These are phyloP conservation scores for Leptinotarsa lineolata DNA, from an alignment of 1,140 invertebrate species.

Conservation along the genomic window DNA sequence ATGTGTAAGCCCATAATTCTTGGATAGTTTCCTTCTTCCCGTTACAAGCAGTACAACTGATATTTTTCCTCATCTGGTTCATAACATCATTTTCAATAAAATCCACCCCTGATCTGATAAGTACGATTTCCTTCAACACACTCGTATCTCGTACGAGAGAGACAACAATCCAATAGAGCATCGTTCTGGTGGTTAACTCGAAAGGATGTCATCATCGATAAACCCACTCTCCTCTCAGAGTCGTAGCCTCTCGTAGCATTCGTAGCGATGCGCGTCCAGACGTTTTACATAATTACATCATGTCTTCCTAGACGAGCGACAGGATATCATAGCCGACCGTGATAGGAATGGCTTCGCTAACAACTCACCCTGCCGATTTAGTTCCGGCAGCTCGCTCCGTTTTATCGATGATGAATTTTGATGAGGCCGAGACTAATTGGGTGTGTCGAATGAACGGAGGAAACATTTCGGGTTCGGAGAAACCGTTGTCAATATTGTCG, in stretches of 20 bases:
- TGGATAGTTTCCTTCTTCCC: too few relatives aligned
- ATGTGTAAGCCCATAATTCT: too few relatives aligned
- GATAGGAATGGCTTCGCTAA: conserved; percentile 7
- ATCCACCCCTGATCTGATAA: too few relatives aligned
- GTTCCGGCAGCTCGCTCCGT: background rate
- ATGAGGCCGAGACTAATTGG: background rate
- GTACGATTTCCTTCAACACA: too few relatives aligned
- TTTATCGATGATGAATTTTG: conserved; percentile 1
- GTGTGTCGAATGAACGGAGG: background rate
- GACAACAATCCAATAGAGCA: background rate
- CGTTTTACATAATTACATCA: conserved; percentile 39
- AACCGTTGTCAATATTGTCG: conserved; percentile 5
- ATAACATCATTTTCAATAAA: too few relatives aligned
- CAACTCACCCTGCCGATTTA: background rate
- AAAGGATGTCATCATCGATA: conserved; percentile 2
- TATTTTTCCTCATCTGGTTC: too few relatives aligned
- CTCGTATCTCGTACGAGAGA: background rate
- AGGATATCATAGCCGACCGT: background rate
- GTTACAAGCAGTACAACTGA: too few relatives aligned
- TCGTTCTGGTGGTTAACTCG: background rate
- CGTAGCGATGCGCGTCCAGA: conserved; percentile 27
- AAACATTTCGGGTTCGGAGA: background rate
- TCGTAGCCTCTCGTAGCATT: background rate
- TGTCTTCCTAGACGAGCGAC: conserved; percentile 28
- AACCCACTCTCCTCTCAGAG: background rate